Evolutionary conservation across 2,888 invertebrate species (phyloP).

Genomic region (Heliconius cydno): DNA sequence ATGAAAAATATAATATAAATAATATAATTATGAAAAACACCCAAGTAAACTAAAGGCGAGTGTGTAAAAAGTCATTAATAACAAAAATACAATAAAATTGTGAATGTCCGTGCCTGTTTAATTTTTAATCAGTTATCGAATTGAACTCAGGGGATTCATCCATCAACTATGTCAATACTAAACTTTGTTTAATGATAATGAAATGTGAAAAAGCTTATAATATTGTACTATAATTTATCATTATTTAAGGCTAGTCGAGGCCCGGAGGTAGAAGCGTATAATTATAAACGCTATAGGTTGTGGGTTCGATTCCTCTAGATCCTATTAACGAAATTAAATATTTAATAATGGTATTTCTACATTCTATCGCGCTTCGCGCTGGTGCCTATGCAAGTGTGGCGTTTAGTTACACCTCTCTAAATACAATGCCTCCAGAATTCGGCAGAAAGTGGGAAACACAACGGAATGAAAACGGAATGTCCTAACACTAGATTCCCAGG

Average conservation of each 20-base stretch:
- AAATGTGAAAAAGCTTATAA: neutral
- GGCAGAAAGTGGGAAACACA: too few relatives aligned
- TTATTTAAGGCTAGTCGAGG: neutral
- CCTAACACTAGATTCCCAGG: too few relatives aligned
- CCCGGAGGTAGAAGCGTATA: neutral
- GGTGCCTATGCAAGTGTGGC: neutral
- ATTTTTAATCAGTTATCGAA: slow-evolving; percentile 35
- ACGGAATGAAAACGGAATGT: too few relatives aligned
- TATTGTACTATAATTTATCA: neutral
- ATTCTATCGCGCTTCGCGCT: neutral
- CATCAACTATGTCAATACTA: slow-evolving; percentile 26
- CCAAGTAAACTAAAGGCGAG: too few relatives aligned
- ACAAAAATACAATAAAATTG: slow-evolving; percentile 9
- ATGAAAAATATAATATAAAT: too few relatives aligned
- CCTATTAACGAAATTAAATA: neutral
- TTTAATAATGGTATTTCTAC: neutral
- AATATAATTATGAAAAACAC: too few relatives aligned
- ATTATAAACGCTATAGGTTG: neutral
- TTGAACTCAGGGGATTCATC: slow-evolving; percentile 29
- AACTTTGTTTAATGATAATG: slow-evolving; percentile 13
- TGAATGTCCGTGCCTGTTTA: slow-evolving; percentile 3
- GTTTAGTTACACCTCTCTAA: too few relatives aligned
- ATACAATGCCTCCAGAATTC: too few relatives aligned
- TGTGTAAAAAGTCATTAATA: neutral
- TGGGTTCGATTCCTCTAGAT: neutral